Evolutionary conservation across 2,888 invertebrate species (phyloP), one percentile per base, ranked within the genome.

Genomic region (Dolichopus griseipennis): DNA sequence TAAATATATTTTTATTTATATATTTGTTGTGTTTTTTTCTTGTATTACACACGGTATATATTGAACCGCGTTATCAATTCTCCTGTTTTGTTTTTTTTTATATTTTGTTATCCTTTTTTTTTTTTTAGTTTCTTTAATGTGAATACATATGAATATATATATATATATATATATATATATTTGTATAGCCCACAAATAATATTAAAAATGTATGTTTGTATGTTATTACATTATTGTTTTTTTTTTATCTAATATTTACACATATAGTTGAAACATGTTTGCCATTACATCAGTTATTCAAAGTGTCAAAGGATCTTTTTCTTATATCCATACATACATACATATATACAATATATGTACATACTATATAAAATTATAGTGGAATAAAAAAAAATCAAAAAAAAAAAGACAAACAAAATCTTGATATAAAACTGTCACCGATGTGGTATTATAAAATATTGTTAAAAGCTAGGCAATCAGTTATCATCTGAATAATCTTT

Each of bases 391-490:
- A 18, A 52, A 52, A 52, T n/a, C 9, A 27, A 27, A 27, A 27
- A 27, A 2, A 27, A 27, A 27, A 27, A 27, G 3, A 27, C 2
- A 27, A 12, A 52, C 18, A 52, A 52, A 52, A 52, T 52, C 52
- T 52, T 52, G n/a, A 52, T 52, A 52, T 52, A 52, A 52, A 52
- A 52, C 52, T 52, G 52, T 52, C 52, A 52, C 52, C 52, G 52
- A 52, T 52, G 52, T 52, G 52, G 52, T 52, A 52, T 52, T 52
- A 52, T 52, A 52, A 52, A 52, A 52, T 52, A 52, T 52, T 52
- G 52, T 52, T 52, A 52, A 52, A 52, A 52, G 52, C 52, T 52
- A 52, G 52, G 52, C 52, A 52, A 52, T 52, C 52, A 52, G 52
- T 52, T 52, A 52, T 52, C 52, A 18, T 52, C 52, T 52, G 52